phyloP scores from a whole-genome alignment of 2,113 vertebrate species.

The Nansenia antarctica region DNA sequence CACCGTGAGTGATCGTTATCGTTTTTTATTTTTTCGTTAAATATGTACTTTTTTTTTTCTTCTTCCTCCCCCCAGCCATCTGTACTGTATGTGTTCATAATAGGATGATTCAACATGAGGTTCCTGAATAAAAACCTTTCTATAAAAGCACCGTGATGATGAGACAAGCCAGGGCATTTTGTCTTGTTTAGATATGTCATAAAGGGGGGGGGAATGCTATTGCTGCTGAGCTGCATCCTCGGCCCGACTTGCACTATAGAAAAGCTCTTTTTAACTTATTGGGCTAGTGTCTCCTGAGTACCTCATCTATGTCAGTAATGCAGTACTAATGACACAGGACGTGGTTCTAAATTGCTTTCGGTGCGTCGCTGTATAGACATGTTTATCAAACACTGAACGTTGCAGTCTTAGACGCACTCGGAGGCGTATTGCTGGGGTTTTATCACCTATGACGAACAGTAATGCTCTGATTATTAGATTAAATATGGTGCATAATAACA shows the following conservation, averaged over 20 bases:
- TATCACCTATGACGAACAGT: too few species aligned
- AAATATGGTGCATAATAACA: conserved; percentile 22
- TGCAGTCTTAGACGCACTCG: conserved; percentile 19
- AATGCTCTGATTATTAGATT: conserved; percentile 31
- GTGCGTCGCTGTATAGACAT: conserved; percentile 41
- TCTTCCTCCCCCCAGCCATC: background rate
- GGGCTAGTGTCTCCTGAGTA: conserved; percentile 55
- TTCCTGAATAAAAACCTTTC: conserved; percentile 34
- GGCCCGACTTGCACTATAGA: conserved; percentile 67
- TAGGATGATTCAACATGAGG: too few species aligned
- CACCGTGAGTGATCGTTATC: background rate
- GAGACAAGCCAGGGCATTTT: conserved; percentile 33
- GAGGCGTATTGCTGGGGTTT: background rate
- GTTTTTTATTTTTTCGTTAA: background rate
- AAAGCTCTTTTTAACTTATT: conserved; percentile 50
- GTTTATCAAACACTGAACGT: conserved; percentile 30
- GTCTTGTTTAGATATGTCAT: conserved; percentile 32
- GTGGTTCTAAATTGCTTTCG: conserved; percentile 9
- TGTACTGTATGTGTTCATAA: too few species aligned
- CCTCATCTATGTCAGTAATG: conserved; percentile 55
- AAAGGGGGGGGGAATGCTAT: conserved; percentile 7
- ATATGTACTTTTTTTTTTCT: background rate
- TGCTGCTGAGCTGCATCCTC: conserved; percentile 37
- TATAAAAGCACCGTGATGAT: conserved; percentile 4
- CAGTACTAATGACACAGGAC: background rate